Percentiles rank a stretch among this genome's conserved stretches.
phyloP scores from a whole-genome alignment of 2,113 vertebrate species.

The Daphoenositta chrysoptera region DNA sequence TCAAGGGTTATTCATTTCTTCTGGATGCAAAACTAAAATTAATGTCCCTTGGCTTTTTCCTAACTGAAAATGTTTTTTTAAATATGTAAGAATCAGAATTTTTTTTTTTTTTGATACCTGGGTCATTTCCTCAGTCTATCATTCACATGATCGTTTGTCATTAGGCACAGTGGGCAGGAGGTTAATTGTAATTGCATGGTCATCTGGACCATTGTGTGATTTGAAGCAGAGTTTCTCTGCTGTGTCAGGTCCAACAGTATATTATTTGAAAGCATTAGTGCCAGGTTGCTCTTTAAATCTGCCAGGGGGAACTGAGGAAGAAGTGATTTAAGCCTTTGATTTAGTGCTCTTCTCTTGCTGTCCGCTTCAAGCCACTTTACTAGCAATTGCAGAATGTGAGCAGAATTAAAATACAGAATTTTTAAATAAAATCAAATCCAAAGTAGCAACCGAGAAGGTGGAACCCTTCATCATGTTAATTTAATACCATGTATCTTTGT shows the following conservation, averaged over 20 bases:
- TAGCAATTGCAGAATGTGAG: slow-evolving; percentile 41
- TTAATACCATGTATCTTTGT: slow-evolving; percentile 15
- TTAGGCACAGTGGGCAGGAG: slow-evolving; percentile 57
- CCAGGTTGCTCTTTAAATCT: slow-evolving; percentile 72
- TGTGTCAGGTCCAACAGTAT: slow-evolving; percentile 61
- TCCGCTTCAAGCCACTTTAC: slow-evolving; percentile 66
- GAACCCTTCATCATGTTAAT: background rate
- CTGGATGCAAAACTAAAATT: background rate
- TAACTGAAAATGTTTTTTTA: slow-evolving; percentile 42
- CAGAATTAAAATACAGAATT: slow-evolving; percentile 58
- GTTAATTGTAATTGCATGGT: slow-evolving; percentile 77
- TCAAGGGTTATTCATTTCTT: background rate
- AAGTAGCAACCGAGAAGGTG: background rate
- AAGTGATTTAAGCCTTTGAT: slow-evolving; percentile 74
- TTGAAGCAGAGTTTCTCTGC: slow-evolving; percentile 67
- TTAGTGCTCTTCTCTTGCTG: slow-evolving; percentile 60
- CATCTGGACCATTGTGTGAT: slow-evolving; percentile 65
- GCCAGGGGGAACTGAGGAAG: slow-evolving; percentile 57
- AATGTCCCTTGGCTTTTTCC: background rate
- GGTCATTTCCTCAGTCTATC: slow-evolving; percentile 13
- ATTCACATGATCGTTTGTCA: slow-evolving; percentile 62
- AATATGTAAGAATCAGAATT: slow-evolving; percentile 19
- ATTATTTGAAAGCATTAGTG: slow-evolving; percentile 70
- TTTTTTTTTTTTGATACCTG: background rate
- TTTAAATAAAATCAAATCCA: slow-evolving; percentile 5